Evolutionary conservation across 1,140 invertebrate genomes (phyloP), one percentile per base, ranked within the genome.

Genomic region (Ceratosolen fusciceps): DNA sequence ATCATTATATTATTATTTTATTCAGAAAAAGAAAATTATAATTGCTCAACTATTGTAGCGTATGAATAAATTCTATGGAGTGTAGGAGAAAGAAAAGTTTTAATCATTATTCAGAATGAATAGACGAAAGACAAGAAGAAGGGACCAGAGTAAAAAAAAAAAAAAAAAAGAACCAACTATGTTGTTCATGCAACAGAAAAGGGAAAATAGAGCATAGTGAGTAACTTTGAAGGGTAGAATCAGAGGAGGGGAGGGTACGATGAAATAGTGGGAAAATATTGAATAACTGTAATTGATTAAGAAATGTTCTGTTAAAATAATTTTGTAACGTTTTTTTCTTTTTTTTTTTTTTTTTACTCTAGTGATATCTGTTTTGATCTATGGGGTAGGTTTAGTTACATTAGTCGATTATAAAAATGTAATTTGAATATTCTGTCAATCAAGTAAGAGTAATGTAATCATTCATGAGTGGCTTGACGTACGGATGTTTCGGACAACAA

Each of bases 231-330:
- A 70, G 39, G 70, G 47, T 16, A 54, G 49, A n/a, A 49, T 12
- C 0, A 1, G 26, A 49, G 24, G 1, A 4, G 26, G 14, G 7
- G 4, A 54, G 39, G 29, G 14, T 49, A 43, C 21, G 19, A 52
- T 24, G 34, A 49, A 54, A 54, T 0, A 37, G 49, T 34, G 26
- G 37, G 49, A 56, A 49, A 54, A 29, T 10, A 52, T 29, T 26
- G 24, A 47, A 26, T 49, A 24, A 71, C 68, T 19, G 43, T 29
- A 34, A 72, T 56, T 52, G 67, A 70, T 70, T 24, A 70, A 70
- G 49, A 39, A 70, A 60, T 31, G 16, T 24, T 26, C 29, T 31
- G 19, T 24, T 60, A 37, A 3, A 21, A 52, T 52, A 16, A 52
- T 52, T 43, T 43, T 43, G 39, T 5, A 43, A 43, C 5, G 5